phyloP scores from a whole-genome alignment of 2,113 vertebrate species.

The Equus przewalskii region DNA sequence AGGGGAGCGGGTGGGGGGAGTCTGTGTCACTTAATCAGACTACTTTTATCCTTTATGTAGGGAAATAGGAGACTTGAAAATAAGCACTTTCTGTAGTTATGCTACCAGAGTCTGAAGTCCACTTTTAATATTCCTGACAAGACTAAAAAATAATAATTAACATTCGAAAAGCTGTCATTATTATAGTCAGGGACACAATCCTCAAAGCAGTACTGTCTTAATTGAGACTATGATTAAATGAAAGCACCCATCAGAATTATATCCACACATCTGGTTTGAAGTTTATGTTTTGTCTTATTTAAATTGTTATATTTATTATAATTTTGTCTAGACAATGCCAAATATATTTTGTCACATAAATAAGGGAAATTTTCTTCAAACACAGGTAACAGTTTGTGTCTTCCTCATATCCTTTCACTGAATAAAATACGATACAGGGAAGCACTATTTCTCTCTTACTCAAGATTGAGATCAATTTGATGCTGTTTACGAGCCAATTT shows the following conservation, averaged over 20 bases:
- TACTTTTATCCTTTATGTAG: slow-evolving; percentile 39
- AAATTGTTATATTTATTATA: slow-evolving; percentile 82
- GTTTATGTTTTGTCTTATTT: slow-evolving; percentile 85
- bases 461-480: slow-evolving; percentile 41
- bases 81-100: slow-evolving; percentile 60
- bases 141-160: slow-evolving; percentile 80
- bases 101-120: slow-evolving; percentile 59
- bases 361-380: slow-evolving; percentile 80
- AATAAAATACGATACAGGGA: slow-evolving; percentile 49
- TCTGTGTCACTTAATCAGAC: slow-evolving; percentile 22
- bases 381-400: slow-evolving; percentile 60
- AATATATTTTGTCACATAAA: slow-evolving; percentile 76
- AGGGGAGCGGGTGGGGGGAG: background rate
- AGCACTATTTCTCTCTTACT: slow-evolving; percentile 54
- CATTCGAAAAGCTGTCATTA: slow-evolving; percentile 89
- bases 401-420: slow-evolving; percentile 74
- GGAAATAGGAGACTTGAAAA: slow-evolving; percentile 63
- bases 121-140: slow-evolving; percentile 72
- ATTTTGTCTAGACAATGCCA: slow-evolving; percentile 85
- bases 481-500: slow-evolving; percentile 58
- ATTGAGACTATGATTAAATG: slow-evolving; percentile 83
- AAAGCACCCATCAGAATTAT: slow-evolving; percentile 85
- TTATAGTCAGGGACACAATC: slow-evolving; percentile 89
- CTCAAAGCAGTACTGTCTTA: slow-evolving; percentile 89
- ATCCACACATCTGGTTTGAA: slow-evolving; percentile 84